These are phyloP conservation scores for Caligus rogercresseyi DNA, from an alignment of 1,140 invertebrate genomes.

Conservation along the genomic window DNA sequence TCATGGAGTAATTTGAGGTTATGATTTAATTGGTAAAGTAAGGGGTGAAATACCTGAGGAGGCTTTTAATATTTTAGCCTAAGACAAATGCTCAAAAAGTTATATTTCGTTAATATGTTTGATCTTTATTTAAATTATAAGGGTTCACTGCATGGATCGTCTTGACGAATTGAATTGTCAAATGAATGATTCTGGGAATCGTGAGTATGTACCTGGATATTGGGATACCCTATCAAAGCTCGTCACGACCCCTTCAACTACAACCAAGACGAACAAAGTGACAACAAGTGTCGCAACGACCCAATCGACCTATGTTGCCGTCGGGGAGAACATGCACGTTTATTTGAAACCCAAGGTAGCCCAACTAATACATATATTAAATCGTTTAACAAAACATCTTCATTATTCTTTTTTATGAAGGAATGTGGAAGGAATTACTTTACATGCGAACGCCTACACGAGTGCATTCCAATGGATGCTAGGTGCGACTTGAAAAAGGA, in stretches of 20 bases:
- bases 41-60: too few relatives aligned
- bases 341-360: background rate
- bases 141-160: background rate
- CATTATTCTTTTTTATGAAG: background rate
- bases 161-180: background rate
- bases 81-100: too few relatives aligned
- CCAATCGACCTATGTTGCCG: background rate
- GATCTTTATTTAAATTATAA: too few relatives aligned
- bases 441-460: constrained; percentile 28
- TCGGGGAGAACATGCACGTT: background rate
- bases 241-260: background rate
- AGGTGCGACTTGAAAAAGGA: constrained; percentile 55
- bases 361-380: background rate
- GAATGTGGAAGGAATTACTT: background rate
- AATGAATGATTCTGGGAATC: background rate
- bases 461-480: constrained; percentile 44
- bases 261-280: background rate
- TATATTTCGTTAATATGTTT: too few relatives aligned
- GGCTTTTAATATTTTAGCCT: too few relatives aligned
- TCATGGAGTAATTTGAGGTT: too few relatives aligned
- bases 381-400: background rate
- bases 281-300: background rate
- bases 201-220: background rate
- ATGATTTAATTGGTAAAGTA: too few relatives aligned
- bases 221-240: background rate